Percentiles rank a stretch among this genome's conserved stretches.
These are phyloP conservation scores for Otolemur garnettii DNA, from an alignment of 2,113 vertebrate species.

Conservation along the genomic window DNA sequence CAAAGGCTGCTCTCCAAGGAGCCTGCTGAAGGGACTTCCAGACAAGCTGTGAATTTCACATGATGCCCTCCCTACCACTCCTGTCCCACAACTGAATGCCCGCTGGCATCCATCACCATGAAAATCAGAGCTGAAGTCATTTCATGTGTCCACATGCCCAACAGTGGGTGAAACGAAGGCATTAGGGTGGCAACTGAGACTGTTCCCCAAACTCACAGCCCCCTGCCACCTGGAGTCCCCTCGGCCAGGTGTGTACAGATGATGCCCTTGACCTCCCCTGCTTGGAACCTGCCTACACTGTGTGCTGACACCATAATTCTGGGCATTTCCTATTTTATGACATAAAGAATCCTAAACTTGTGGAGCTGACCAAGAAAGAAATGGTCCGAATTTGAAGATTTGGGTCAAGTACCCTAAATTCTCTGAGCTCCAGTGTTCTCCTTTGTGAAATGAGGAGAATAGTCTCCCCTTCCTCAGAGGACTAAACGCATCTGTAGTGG, in stretches of 20 bases:
- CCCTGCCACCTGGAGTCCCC: neutral
- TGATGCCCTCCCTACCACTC: neutral
- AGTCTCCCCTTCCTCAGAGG: neutral
- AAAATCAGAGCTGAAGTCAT: neutral
- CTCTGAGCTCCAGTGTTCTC: neutral
- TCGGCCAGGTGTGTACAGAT: neutral
- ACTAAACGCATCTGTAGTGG: neutral
- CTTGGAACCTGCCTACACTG: neutral
- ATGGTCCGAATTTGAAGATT: constrained; percentile 12
- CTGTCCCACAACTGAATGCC: neutral
- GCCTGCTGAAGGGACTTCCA: neutral
- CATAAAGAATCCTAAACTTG: constrained; percentile 10
- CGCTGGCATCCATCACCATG: neutral
- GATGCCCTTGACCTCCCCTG: neutral
- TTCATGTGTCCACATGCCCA: neutral
- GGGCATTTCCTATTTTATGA: neutral
- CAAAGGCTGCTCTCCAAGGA: neutral
- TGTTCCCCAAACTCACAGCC: neutral
- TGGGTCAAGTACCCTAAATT: constrained; percentile 3
- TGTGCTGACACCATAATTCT: neutral
- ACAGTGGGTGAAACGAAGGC: neutral
- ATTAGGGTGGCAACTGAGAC: neutral
- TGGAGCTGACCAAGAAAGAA: constrained; percentile 43
- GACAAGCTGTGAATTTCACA: neutral
- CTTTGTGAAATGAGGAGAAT: neutral